phyloP scores from a whole-genome alignment of 2,113 vertebrate genomes.

The Saguinus midas region DNA sequence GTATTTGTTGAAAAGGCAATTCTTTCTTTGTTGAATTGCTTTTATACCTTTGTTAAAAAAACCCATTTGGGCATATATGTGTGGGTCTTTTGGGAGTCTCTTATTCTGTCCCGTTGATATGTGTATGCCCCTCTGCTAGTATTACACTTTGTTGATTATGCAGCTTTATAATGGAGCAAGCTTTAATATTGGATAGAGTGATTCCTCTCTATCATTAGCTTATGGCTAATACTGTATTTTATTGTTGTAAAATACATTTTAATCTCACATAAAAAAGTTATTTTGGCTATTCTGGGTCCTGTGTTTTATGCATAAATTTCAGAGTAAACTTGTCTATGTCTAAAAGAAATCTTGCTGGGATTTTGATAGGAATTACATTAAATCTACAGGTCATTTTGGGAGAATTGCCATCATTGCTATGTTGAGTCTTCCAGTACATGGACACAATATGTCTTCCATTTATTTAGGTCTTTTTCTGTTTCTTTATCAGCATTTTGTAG shows the following conservation, averaged over 20 bases:
- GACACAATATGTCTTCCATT: not conserved
- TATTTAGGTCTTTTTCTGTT: not conserved
- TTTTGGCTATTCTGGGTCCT: not conserved
- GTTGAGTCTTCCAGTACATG: not conserved
- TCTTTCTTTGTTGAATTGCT: not conserved
- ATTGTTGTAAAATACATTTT: not conserved
- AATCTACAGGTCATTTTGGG: not conserved
- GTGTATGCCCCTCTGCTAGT: not conserved
- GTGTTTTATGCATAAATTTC: not conserved
- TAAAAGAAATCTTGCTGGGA: not conserved
- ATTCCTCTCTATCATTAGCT: not conserved
- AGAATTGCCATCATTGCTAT: not conserved
- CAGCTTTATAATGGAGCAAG: not conserved
- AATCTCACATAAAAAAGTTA: not conserved
- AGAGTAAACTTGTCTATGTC: not conserved
- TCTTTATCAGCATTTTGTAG: constrained; percentile 11
- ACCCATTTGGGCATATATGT: not conserved
- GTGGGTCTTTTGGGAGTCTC: not conserved
- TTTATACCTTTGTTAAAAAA: not conserved
- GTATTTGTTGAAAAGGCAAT: not conserved
- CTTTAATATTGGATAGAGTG: not conserved
- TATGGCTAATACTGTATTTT: no score
- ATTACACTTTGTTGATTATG: not conserved
- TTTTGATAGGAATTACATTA: not conserved
- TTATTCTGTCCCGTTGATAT: not conserved